These are phyloP conservation scores for Pagrus major DNA, from an alignment of 2,113 vertebrate species.

Conservation along the genomic window DNA sequence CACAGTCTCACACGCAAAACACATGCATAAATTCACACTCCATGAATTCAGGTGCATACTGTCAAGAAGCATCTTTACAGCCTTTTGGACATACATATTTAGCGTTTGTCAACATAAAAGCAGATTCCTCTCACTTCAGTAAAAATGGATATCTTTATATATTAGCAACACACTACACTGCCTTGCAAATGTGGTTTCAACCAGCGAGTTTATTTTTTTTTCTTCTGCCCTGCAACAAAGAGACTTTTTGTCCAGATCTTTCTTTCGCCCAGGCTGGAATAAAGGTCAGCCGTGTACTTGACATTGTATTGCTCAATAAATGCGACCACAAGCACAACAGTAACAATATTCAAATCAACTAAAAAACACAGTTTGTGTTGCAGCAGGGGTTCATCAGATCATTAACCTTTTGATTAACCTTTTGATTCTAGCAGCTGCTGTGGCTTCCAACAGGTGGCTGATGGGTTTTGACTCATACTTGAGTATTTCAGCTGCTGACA, in stretches of 20 bases:
- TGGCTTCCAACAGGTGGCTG: slow-evolving; percentile 39
- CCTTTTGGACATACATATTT: neutral
- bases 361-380: slow-evolving; percentile 25
- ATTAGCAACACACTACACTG: neutral
- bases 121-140: neutral
- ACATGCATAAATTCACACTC: slow-evolving; percentile 25
- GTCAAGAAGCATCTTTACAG: neutral
- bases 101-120: neutral
- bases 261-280: neutral
- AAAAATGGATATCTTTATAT: neutral
- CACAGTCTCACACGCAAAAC: slow-evolving; percentile 15
- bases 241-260: neutral
- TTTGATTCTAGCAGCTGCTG: slow-evolving; percentile 58
- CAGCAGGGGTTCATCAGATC: slow-evolving; percentile 36
- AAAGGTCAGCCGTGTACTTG: slow-evolving; percentile 44
- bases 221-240: neutral
- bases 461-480: slow-evolving; percentile 10
- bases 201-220: neutral
- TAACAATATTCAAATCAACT: slow-evolving; percentile 33
- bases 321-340: slow-evolving; percentile 14
- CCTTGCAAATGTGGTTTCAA: neutral
- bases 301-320: slow-evolving; percentile 1
- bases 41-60: slow-evolving; percentile 4
- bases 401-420: slow-evolving; percentile 73
- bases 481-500: slow-evolving; percentile 13